phyloP scores from a whole-genome alignment of 2,888 invertebrate species.

The Zelleria hepariella region DNA sequence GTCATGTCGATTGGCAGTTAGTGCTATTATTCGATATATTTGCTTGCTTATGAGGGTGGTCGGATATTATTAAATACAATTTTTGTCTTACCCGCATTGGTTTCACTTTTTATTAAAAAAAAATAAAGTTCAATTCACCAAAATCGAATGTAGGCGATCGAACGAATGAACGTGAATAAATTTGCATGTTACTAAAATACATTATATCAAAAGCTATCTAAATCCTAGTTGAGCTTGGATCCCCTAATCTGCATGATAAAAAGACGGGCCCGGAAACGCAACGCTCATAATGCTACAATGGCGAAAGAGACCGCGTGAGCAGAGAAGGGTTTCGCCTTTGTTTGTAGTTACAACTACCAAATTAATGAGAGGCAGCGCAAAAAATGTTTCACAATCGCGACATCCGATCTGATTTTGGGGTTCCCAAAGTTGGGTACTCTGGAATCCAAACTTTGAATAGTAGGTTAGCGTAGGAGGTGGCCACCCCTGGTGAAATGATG shows the following conservation, averaged over 20 bases:
- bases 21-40: slow-evolving; percentile 47
- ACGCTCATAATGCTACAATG: slow-evolving; percentile 57
- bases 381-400: slow-evolving; percentile 65
- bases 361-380: slow-evolving; percentile 66
- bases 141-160: no score
- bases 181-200: slow-evolving; percentile 8
- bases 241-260: slow-evolving; percentile 68
- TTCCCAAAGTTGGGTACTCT: slow-evolving; percentile 36
- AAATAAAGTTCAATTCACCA: neutral
- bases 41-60: slow-evolving; percentile 27
- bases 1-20: slow-evolving; percentile 67
- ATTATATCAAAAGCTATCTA: slow-evolving; percentile 30
- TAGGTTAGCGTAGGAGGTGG: neutral
- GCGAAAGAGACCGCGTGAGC: slow-evolving; percentile 36
- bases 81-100: slow-evolving; percentile 18
- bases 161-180: neutral
- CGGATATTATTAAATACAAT: slow-evolving; percentile 13
- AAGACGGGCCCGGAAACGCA: slow-evolving; percentile 57
- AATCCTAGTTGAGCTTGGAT: slow-evolving; percentile 41
- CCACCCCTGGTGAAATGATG: no score
- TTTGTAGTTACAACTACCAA: slow-evolving; percentile 58
- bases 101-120: neutral
- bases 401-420: slow-evolving; percentile 46
- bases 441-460: neutral
- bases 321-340: slow-evolving; percentile 58